A percentile compares a stretch with the other conserved stretches of the same genome.
phyloP scores from a whole-genome alignment of 1,140 invertebrate genomes.

The Drosophila teissieri region DNA sequence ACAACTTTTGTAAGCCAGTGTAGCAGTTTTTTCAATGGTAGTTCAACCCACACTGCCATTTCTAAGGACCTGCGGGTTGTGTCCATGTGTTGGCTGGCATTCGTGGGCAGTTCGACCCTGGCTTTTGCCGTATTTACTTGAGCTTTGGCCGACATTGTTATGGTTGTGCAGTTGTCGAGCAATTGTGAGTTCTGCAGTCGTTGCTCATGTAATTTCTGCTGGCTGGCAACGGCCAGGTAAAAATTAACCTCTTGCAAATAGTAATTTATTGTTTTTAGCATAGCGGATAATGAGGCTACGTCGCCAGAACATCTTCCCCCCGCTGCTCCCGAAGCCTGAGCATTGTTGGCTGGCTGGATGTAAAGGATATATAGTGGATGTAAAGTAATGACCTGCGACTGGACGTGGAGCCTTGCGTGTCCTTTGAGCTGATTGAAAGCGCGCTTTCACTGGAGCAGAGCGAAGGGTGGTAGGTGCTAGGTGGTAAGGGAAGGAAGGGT shows the following conservation, averaged over 20 bases:
- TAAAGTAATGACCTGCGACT: conserved; percentile 58
- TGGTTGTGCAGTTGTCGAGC: conserved; percentile 48
- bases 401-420: conserved; percentile 58
- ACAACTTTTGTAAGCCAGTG: too few relatives aligned
- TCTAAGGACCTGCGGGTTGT: conserved; percentile 8
- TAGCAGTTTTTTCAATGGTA: too few relatives aligned
- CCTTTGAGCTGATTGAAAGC: conserved; percentile 68
- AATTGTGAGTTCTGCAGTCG: conserved; percentile 65
- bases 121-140: conserved; percentile 43
- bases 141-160: conserved; percentile 31
- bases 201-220: conserved; percentile 68
- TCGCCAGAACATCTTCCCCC: background rate
- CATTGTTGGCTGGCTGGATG: conserved; percentile 51
- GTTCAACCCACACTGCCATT: conserved; percentile 8
- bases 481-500: background rate
- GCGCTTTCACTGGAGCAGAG: conserved; percentile 34
- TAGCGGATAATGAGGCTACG: conserved; percentile 77
- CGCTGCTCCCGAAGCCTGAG: conserved; percentile 25
- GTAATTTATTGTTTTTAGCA: conserved; percentile 80
- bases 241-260: conserved; percentile 81
- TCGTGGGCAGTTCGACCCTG: conserved; percentile 26
- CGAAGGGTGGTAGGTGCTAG: background rate
- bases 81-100: conserved; percentile 15
- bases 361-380: conserved; percentile 36
- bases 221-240: conserved; percentile 58